Evolutionary conservation across 2,888 invertebrate genomes (phyloP), one percentile per base, ranked within the genome.

Genomic region (Dioctria rufipes): DNA sequence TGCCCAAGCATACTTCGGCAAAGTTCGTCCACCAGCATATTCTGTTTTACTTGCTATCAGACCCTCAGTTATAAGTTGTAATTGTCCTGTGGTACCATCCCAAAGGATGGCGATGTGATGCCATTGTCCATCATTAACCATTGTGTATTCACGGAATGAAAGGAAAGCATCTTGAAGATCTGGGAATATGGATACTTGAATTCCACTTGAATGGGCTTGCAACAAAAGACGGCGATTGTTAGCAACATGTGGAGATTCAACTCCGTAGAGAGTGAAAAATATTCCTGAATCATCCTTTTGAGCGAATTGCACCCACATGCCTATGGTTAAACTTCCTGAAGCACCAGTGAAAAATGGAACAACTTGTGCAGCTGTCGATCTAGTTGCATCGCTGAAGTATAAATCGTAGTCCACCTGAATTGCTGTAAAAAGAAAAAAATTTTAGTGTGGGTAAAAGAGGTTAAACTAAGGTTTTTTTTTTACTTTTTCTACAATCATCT

Each of bases 391-490:
- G 86, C 96, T 96, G 89, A 99, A 98, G 92, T 96, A 96, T 8
- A 99, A 90, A 87, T 99, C 98, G 88, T 98, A 99, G 89, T 98
- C 97, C n/a, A 97, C 96, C 90, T 97, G 97, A 85, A 98, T 96
- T n/a, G 96, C 96, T 96, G 90, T 61, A 92, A 91, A 54, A 54
- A 58, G 39, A 77, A 37, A 37, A 3, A 39, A 51, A 8, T 13
- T 49, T 8, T 9, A 77, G 49, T 11, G 11, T 37, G 4, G 2
- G 3, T 58, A n/a, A n/a, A 25, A 6, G 5, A 51, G 37, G 25
- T 25, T 25, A 25, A 49, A 46, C 25, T 3, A 5, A 13, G 5
- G 2, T 25, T 9, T n/a, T 3, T 13, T 8, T 87, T 92, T 91
- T 92, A 97, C 96, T 94, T 92, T 98, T 98, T 87, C 97, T 92